Conservation (phyloP, 2,113 vertebrate species). For the Hemiprocne comata region DNA sequence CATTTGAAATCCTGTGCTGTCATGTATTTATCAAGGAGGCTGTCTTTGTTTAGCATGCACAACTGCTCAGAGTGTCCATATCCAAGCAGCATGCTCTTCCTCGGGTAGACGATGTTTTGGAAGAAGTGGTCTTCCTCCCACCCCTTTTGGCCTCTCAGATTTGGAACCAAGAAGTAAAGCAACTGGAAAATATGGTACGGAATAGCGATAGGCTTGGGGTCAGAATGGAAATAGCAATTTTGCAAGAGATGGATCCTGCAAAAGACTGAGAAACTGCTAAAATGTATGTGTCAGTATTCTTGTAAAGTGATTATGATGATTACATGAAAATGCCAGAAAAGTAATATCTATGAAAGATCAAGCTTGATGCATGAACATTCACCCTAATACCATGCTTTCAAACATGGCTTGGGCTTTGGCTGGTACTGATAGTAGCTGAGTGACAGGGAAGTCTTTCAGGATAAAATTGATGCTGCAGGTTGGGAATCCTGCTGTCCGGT, state of each 20-base stretch:
- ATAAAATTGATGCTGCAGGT: background rate
- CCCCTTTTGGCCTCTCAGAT: background rate
- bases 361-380: background rate
- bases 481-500: background rate
- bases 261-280: background rate
- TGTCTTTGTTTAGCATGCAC: background rate
- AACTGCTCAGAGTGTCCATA: background rate
- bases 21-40: background rate
- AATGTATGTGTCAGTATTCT: background rate
- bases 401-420: background rate
- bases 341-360: background rate
- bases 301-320: background rate
- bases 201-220: background rate
- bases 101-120: background rate
- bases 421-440: background rate
- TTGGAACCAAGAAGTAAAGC: background rate
- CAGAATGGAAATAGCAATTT: background rate
- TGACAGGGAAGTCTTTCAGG: background rate
- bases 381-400: background rate
- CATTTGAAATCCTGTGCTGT: constrained; percentile 8
- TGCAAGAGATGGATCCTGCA: background rate
- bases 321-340: background rate
- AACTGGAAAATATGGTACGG: background rate
- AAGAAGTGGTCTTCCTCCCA: background rate
- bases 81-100: background rate